Percentiles rank a stretch among this genome's conserved stretches.
These are phyloP conservation scores for Sterrhoptilus dennistouni DNA, from an alignment of 2,113 vertebrate genomes.

Conservation along the genomic window DNA sequence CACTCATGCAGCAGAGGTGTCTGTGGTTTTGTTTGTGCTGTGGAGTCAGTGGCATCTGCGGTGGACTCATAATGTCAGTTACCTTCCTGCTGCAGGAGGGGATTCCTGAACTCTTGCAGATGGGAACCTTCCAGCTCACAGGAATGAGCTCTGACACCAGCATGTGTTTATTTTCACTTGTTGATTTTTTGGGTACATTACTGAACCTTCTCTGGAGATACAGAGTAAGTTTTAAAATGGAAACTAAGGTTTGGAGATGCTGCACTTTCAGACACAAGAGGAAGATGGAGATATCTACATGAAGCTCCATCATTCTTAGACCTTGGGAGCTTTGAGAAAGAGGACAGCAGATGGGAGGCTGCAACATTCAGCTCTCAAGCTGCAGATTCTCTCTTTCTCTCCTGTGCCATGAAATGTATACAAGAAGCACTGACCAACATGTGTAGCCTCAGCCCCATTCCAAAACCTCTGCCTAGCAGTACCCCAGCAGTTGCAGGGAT, in stretches of 20 bases:
- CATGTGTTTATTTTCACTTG: background rate
- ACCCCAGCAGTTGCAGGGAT: background rate
- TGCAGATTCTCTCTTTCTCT: background rate
- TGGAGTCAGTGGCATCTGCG: background rate
- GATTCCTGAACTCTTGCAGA: background rate
- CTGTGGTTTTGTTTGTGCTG: background rate
- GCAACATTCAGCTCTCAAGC: background rate
- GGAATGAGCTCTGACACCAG: background rate
- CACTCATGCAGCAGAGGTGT: background rate
- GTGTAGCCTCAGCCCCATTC: background rate
- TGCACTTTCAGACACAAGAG: background rate
- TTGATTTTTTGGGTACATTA: background rate
- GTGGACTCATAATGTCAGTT: background rate
- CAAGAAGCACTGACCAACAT: background rate
- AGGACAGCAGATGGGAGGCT: background rate
- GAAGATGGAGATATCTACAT: background rate
- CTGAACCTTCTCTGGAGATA: background rate
- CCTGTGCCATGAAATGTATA: background rate
- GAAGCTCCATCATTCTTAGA: background rate
- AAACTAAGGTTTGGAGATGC: background rate
- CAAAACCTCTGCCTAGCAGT: fast-evolving
- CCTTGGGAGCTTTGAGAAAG: background rate
- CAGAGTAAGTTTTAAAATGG: background rate
- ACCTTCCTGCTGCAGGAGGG: background rate
- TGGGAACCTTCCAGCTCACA: background rate